phyloP scores from a whole-genome alignment of 2,888 invertebrate genomes.

The Frankliniella fusca region DNA sequence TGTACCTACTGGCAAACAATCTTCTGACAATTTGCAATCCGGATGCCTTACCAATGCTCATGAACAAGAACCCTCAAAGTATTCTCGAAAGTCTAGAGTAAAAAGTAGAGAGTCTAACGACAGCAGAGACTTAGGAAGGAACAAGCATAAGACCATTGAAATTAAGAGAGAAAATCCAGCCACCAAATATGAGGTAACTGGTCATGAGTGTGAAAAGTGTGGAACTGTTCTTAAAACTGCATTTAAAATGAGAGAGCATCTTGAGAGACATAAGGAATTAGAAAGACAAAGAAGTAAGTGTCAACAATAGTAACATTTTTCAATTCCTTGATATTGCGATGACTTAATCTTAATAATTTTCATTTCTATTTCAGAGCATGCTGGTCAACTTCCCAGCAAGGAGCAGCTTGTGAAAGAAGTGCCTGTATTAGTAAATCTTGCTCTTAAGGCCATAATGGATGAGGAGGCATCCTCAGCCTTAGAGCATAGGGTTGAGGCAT shows the following conservation, averaged over 20 bases:
- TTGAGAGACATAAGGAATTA: not conserved
- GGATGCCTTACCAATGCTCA: not conserved
- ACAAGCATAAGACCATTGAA: not conserved
- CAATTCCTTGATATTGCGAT: not conserved
- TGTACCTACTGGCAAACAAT: not conserved
- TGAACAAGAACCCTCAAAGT: not conserved
- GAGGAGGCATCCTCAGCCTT: not conserved
- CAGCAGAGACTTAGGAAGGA: not conserved
- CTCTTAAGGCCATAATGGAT: not conserved
- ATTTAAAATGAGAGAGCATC: not conserved
- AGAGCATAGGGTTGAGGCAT: not conserved
- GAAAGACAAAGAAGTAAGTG: not conserved
- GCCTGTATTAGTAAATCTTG: not conserved
- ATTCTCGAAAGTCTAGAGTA: not conserved
- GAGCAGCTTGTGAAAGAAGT: not conserved
- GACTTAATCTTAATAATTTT: not conserved
- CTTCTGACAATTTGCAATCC: not conserved
- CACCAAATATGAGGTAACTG: not conserved
- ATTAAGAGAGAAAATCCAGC: not conserved
- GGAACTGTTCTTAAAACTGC: not conserved
- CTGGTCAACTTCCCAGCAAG: not conserved
- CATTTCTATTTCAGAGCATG: not conserved
- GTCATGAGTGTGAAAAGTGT: slow-evolving; percentile 3
- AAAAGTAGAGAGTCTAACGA: not conserved
- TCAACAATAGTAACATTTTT: not conserved